Base-by-base conservation (phyloP, 2,113 vertebrate species). In the Brachirus orientalis region DNA sequence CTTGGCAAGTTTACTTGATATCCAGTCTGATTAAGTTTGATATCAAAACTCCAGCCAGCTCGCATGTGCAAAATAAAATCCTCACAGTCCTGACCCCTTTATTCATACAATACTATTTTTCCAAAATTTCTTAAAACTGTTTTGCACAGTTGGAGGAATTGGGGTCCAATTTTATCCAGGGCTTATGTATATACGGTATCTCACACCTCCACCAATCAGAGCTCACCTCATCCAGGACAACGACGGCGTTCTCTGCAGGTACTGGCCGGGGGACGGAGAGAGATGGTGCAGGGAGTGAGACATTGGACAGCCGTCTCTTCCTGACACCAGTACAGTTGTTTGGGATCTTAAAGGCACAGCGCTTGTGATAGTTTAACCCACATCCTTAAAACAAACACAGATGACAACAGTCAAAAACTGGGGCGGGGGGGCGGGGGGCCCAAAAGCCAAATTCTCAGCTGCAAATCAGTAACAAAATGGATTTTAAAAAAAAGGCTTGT, bases 281-380 rank as follows among this genome's bases (percentile, higher is more conserved):
- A 38, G 94, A 95, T 1, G 95, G 90, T 75, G 95, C 96, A 1
- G 96, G 96, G 61, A 98, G 88, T 7, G 97, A 99, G 7, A 97
- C 96, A 0, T 98, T 98, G 76, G 97, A 99, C 57, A 98, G 80
- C 6, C 97, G 93, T 16, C 97, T 94, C 85, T 99, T 99, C 79
- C 95, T 94, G 78, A 98, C 94, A 65, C 97, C 97, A 14, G 95
- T 96, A 76, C 97, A 99, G 88, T 99, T 99, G 92, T 99, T 99
- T 52, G 97, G 97, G 84, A 99, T 99, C 91, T 98, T 98, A 92
- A 99, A 99, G 91, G 97, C 97, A 70, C 97, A 99, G 72, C 97
- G 94, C 73, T 99, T 99, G 91, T 99, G 97, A 89, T 99, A 99
- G 92, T 99, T 98, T 64, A 99, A 91, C 51, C 97, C 97, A 88